These are phyloP conservation scores for Epistrophella euchroma DNA, from an alignment of 2,888 invertebrate species.

Conservation along the genomic window DNA sequence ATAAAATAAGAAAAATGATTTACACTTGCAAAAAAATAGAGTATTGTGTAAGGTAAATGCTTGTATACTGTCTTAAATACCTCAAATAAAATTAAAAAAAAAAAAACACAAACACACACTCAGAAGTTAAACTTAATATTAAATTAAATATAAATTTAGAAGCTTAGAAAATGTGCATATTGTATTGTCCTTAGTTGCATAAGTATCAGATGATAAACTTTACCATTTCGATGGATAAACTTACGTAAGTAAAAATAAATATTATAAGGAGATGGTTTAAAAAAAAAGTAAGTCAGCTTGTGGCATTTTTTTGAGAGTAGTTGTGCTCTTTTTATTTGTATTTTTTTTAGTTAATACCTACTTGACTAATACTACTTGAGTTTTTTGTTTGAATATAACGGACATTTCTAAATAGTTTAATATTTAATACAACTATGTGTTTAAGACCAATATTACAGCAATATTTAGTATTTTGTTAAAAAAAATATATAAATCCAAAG, in stretches of 20 bases:
- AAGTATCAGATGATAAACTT: conserved; percentile 64
- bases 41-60: conserved; percentile 62
- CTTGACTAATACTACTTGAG: too few species aligned
- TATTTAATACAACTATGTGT: too few species aligned
- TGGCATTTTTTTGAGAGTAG: conserved; percentile 54
- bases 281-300: conserved; percentile 55
- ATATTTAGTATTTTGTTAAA: too few species aligned
- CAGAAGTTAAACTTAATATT: conserved; percentile 29
- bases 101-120: neutral
- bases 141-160: conserved; percentile 52
- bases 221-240: conserved; percentile 35
- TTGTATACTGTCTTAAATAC: conserved; percentile 70
- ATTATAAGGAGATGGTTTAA: conserved; percentile 17
- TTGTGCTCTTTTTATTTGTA: conserved; percentile 12
- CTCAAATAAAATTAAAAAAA: conserved; percentile 45
- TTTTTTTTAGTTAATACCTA: neutral
- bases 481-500: too few species aligned
- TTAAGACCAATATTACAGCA: too few species aligned
- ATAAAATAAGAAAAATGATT: conserved; percentile 11
- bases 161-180: conserved; percentile 73
- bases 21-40: conserved; percentile 20
- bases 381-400: too few species aligned
- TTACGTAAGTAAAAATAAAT: conserved; percentile 62
- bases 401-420: too few species aligned
- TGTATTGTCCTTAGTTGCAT: conserved; percentile 73